Conservation (phyloP, 2,113 vertebrate genomes). For the Dicerorhinus sumatrensis region DNA sequence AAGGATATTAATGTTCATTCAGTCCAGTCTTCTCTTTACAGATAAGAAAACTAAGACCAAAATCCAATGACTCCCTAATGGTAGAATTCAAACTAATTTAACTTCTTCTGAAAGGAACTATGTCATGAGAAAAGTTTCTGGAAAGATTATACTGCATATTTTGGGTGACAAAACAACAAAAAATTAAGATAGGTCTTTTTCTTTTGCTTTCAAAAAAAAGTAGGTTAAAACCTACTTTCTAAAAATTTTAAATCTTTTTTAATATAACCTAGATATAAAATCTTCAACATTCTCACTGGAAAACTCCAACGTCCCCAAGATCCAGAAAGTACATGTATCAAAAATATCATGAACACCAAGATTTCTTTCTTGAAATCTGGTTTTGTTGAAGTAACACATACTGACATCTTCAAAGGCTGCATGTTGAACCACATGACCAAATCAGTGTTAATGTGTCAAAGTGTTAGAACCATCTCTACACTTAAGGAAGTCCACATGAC, state of each 20-base stretch:
- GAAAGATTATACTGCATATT: not conserved
- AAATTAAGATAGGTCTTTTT: not conserved
- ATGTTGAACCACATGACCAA: not conserved
- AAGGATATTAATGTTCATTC: not conserved
- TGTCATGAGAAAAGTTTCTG: not conserved
- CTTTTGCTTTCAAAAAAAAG: not conserved
- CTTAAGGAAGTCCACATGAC: not conserved
- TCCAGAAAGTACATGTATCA: not conserved
- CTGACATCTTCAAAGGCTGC: not conserved
- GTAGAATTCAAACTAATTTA: not conserved
- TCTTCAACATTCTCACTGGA: not conserved
- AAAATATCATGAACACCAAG: not conserved
- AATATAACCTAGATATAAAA: not conserved
- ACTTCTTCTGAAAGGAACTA: not conserved
- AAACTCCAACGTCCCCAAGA: not conserved
- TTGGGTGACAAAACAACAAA: not conserved
- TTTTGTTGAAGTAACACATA: not conserved
- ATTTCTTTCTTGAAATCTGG: not conserved
- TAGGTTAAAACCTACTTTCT: not conserved
- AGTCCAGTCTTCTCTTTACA: not conserved
- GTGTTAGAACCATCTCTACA: not conserved
- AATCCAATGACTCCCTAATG: not conserved
- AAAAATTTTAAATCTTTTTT: not conserved
- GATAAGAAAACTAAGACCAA: not conserved
- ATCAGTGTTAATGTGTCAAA: not conserved